Evolutionary conservation across 2,888 invertebrate species (phyloP).

Genomic region (Dione vanillae): DNA sequence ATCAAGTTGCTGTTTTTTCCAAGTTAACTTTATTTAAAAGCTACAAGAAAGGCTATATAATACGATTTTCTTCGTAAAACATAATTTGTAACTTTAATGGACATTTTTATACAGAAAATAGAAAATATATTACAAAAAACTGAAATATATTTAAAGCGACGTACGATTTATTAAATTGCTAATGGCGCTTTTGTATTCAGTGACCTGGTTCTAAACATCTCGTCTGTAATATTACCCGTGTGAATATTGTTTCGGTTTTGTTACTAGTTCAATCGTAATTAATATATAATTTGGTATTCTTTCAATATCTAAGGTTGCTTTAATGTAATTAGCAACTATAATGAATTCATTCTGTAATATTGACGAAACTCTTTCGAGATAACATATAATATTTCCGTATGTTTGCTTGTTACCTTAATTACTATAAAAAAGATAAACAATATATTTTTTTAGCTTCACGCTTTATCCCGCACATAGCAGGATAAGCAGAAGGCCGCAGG

Average conservation of each 20-base stretch:
- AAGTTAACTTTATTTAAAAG: slow-evolving; percentile 28
- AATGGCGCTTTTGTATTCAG: slow-evolving; percentile 21
- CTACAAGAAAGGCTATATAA: slow-evolving; percentile 26
- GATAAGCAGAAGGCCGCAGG: no score
- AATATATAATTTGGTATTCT: not conserved
- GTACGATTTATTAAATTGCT: slow-evolving; percentile 21
- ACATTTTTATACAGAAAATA: slow-evolving; percentile 23
- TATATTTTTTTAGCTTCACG: no score
- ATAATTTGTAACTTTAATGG: slow-evolving; percentile 14
- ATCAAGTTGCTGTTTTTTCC: slow-evolving; percentile 9
- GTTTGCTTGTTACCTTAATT: no score
- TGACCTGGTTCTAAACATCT: slow-evolving; percentile 17
- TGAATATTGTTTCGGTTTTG: slow-evolving; percentile 9
- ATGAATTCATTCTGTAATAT: not conserved
- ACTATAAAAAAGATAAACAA: no score
- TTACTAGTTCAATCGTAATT: not conserved
- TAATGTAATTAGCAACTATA: not conserved
- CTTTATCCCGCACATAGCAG: no score
- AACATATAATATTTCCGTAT: no score
- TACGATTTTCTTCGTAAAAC: slow-evolving; percentile 21
- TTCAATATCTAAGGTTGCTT: not conserved
- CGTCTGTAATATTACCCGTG: slow-evolving; percentile 16
- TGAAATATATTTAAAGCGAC: slow-evolving; percentile 22
- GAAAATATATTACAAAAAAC: slow-evolving; percentile 22
- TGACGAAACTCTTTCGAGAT: not conserved